Conservation (phyloP, 2,797 vertebrate genomes). For the Falco novaeseelandiae region DNA sequence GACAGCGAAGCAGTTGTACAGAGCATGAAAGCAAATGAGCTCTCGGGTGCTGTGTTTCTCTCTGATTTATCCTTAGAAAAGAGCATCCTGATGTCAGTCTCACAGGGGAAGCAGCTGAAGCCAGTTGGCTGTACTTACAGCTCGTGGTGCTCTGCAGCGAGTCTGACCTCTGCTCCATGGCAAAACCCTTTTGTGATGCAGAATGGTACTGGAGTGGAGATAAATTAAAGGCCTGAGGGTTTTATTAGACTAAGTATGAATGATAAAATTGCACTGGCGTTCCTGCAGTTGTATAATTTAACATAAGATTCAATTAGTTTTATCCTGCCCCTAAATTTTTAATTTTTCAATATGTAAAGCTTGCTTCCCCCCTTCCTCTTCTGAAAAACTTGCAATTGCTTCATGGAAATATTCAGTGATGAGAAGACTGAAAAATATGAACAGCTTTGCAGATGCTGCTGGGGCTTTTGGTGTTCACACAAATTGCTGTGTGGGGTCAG, state of each 20-base stretch:
- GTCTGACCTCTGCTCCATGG: background rate
- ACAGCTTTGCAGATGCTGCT: background rate
- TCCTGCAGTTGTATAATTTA: constrained; percentile 23
- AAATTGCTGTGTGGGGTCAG: background rate
- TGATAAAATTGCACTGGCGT: background rate
- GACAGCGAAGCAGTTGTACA: background rate
- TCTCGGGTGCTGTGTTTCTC: background rate
- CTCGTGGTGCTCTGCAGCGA: background rate
- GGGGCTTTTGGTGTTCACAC: background rate
- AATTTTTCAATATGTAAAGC: constrained; percentile 17
- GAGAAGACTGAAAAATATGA: background rate
- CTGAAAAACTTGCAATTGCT: background rate
- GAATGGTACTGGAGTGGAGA: background rate
- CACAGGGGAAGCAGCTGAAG: background rate
- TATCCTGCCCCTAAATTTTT: constrained; percentile 25
- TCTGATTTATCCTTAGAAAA: background rate
- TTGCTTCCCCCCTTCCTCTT: background rate
- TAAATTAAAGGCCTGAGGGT: constrained; percentile 7
- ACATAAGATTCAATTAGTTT: background rate
- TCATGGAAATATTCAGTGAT: background rate
- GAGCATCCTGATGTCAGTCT: background rate
- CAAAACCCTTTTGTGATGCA: background rate
- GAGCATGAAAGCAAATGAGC: background rate
- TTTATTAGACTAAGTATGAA: constrained; percentile 14
- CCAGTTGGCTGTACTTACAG: background rate